Conservation (phyloP, 2,113 vertebrate species). For the Hydrolagus affinis region DNA sequence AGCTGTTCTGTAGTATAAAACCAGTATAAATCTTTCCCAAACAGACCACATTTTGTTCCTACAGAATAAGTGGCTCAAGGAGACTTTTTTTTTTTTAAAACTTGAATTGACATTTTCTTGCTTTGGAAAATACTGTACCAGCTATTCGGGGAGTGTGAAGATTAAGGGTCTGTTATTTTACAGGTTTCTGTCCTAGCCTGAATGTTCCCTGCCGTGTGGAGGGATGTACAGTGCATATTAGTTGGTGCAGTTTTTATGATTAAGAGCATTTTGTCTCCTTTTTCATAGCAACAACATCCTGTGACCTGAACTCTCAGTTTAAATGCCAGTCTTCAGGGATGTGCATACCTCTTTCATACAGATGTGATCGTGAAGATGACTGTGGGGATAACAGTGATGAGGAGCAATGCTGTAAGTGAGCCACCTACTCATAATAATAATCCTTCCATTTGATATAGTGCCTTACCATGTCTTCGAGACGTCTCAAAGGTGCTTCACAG, state of each 20-base stretch:
- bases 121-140: not conserved
- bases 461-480: too few relatives aligned
- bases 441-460: too few relatives aligned
- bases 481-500: too few relatives aligned
- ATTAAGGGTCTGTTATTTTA: too few relatives aligned
- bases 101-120: not conserved
- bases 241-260: not conserved
- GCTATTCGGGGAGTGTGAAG: not conserved
- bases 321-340: conserved; percentile 81
- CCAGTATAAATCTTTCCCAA: too few relatives aligned
- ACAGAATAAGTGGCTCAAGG: too few relatives aligned
- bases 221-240: not conserved
- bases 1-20: too few relatives aligned
- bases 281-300: conserved; percentile 70
- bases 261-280: not conserved
- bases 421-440: not conserved
- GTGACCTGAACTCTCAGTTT: conserved; percentile 80
- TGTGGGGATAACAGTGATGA: conserved; percentile 96
- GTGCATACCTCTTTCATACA: conserved; percentile 88
- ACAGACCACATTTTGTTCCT: too few relatives aligned
- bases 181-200: not conserved
- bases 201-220: not conserved
- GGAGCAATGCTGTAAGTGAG: conserved; percentile 73
- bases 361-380: conserved; percentile 94
- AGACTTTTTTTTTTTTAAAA: too few relatives aligned